Conservation (phyloP, 2,797 vertebrate species). For the Mionectes olivaceus region DNA sequence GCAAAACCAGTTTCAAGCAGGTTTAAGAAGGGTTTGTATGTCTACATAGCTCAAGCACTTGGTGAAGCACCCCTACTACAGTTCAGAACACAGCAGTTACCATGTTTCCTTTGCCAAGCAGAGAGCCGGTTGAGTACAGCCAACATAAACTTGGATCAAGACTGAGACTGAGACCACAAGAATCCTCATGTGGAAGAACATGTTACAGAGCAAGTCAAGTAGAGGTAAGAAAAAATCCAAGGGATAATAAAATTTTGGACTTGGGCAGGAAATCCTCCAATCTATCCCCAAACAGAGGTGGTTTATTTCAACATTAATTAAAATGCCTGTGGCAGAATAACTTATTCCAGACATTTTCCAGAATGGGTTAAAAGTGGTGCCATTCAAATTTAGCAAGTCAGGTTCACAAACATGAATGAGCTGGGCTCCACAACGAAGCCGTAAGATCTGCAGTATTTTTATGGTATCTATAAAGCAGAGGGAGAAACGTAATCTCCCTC, state of each 20-base stretch:
- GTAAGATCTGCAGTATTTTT: not conserved
- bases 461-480: not conserved
- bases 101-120: not conserved
- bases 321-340: not conserved
- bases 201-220: not conserved
- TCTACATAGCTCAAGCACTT: not conserved
- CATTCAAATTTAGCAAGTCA: not conserved
- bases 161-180: not conserved
- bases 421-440: not conserved
- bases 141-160: not conserved
- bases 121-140: not conserved
- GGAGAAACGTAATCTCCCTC: not conserved
- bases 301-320: not conserved
- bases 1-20: not conserved
- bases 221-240: not conserved
- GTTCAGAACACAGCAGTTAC: not conserved
- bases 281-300: not conserved
- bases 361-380: not conserved
- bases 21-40: not conserved
- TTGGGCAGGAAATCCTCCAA: not conserved
- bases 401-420: not conserved
- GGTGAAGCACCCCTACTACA: fast-evolving
- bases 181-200: not conserved
- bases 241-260: not conserved
- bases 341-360: not conserved